Conservation (phyloP, 2,113 vertebrate species). For the Balaenoptera acutorostrata region DNA sequence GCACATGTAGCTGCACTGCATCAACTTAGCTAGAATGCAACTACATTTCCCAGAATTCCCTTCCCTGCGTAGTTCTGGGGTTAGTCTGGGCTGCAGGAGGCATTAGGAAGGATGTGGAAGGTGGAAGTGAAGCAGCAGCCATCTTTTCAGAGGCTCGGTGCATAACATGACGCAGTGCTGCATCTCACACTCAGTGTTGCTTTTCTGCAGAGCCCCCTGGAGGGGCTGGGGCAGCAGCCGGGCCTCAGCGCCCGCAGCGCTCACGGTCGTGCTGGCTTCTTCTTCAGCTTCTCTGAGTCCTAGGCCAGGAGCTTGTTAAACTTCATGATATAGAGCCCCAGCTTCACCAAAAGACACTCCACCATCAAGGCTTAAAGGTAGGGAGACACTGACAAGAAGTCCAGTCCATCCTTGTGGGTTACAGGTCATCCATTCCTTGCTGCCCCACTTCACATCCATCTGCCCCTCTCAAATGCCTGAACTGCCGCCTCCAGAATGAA, state of each 20-base stretch:
- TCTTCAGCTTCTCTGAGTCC: not conserved
- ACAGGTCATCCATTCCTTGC: not conserved
- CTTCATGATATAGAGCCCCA: not conserved
- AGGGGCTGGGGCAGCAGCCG: not conserved
- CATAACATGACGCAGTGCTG: not conserved
- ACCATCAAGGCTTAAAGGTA: not conserved
- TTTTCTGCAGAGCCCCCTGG: not conserved
- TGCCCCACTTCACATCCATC: not conserved
- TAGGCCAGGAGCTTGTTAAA: not conserved
- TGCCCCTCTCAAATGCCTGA: not conserved
- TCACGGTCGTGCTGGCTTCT: not conserved
- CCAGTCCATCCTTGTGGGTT: not conserved
- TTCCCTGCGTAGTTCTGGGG: not conserved
- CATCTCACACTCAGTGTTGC: not conserved
- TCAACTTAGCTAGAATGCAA: not conserved
- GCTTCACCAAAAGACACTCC: not conserved
- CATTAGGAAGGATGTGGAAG: not conserved
- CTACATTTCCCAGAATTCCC: not conserved
- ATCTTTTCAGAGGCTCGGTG: not conserved
- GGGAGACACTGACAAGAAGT: not conserved
- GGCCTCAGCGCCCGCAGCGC: not conserved
- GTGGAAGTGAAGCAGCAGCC: not conserved
- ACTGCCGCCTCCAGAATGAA: not conserved
- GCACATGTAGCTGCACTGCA: not conserved
- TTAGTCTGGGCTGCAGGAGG: not conserved